phyloP scores from a whole-genome alignment of 2,797 vertebrate species.

The Scolopax bukidnonensis region DNA sequence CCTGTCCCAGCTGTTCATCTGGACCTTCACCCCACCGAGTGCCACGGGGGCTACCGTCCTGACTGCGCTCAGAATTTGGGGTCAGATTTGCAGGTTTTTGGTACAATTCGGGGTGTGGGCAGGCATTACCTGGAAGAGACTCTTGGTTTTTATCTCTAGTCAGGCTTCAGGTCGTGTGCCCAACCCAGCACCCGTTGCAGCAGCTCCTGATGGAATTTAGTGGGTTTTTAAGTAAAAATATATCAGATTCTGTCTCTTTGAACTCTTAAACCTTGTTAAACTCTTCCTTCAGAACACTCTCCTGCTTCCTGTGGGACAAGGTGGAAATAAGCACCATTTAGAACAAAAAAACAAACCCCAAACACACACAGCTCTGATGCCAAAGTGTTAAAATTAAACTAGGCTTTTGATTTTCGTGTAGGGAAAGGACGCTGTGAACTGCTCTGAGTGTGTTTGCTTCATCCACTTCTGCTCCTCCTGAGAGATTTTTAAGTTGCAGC shows the following conservation, averaged over 20 bases:
- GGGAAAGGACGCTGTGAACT: rapidly evolving
- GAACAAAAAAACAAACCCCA: background rate
- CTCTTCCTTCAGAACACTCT: background rate
- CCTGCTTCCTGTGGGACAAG: background rate
- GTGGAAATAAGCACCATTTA: no score
- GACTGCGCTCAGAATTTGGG: background rate
- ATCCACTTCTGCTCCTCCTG: rapidly evolving
- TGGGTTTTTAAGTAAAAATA: background rate
- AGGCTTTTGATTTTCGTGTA: rapidly evolving
- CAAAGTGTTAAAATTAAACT: background rate
- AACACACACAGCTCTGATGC: background rate
- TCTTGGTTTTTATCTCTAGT: background rate
- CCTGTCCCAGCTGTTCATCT: background rate
- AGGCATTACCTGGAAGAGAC: background rate
- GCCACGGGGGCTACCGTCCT: background rate
- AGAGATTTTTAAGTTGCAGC: background rate
- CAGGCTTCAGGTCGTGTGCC: background rate
- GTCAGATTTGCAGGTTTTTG: background rate
- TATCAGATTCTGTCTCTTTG: background rate
- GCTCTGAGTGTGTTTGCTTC: background rate
- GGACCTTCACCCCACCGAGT: background rate
- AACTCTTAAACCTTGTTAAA: background rate
- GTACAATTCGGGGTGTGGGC: rapidly evolving
- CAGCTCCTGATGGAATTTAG: background rate
- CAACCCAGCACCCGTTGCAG: background rate